Base-by-base conservation (phyloP, 2,113 vertebrate genomes). In the Chionodraco myersi region DNA sequence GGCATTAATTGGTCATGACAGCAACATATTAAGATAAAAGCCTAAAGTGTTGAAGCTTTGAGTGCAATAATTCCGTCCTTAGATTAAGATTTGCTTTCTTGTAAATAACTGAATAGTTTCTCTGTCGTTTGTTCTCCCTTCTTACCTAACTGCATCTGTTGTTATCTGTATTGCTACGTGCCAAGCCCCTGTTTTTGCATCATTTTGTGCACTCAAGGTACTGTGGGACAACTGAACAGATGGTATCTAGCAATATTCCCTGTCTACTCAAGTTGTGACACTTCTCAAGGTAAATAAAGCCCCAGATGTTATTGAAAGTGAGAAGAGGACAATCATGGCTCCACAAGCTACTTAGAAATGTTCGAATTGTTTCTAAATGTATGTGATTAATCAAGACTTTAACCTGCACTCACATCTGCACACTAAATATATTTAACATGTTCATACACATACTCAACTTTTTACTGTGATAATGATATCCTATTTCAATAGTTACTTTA, bases 271-370 rank as follows among this genome's bases (percentile, higher is more conserved):
- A 60, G 18, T 14, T 65, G 65, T 75, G 49, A 77, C 73, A 30
- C 44, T 49, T 62, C 49, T 30, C 74, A 78, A 30, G 45, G 18
- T 54, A 52, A 78, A 56, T 56, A 49, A 68, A 76, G n/a, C 71
- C 16, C 30, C 53, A 76, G 57, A 45, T 83, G 52, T 71, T 66
- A 41, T 10, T 79, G 74, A n/a, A 67, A 75, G 63, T 47, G 44
- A 77, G 36, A 18, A 52, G 41, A 63, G 11, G 13, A 44, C 81
- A 51, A 67, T 62, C 18, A 53, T 13, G 5, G 57, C 30, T 76
- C 51, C 34, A 69, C 18, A 45, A 23, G 4, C 30, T 26, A 21
- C 12, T 59, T 21, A 47, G 60, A 49, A 56, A 75, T 83, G 66
- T 77, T 41, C 34, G 4, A 57, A 77, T 77, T 4, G 41, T 47